These are phyloP conservation scores for Anticlea derivata DNA, from an alignment of 2,888 invertebrate species.

Conservation along the genomic window DNA sequence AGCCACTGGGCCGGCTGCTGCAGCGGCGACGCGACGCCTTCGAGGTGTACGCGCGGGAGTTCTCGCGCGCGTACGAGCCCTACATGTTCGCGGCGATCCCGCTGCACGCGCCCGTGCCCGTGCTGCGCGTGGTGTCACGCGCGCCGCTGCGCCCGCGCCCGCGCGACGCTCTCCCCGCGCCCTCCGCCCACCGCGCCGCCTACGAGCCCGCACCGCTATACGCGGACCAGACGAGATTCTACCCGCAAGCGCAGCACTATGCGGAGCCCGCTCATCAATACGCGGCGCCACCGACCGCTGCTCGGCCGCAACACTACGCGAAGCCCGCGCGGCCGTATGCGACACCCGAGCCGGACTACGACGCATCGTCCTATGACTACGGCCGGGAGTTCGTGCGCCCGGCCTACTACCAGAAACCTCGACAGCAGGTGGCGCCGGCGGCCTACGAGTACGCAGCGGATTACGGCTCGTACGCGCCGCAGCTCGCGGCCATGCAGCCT, in stretches of 20 bases:
- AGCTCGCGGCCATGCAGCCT: slow-evolving; percentile 9
- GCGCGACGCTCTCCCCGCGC: slow-evolving; percentile 13
- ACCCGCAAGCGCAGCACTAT: too few species aligned
- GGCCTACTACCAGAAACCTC: slow-evolving; percentile 2
- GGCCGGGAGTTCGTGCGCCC: background rate
- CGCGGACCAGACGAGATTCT: too few species aligned
- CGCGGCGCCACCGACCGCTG: background rate
- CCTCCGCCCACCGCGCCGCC: slow-evolving; percentile 29
- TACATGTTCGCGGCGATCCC: slow-evolving; percentile 65
- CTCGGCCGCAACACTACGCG: slow-evolving; percentile 10
- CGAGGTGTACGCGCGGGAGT: slow-evolving; percentile 50
- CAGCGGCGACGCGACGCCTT: slow-evolving; percentile 47
- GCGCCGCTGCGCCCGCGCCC: slow-evolving; percentile 38
- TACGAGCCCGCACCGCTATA: slow-evolving; percentile 26
- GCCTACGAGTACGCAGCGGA: slow-evolving; percentile 18
- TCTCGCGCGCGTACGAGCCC: slow-evolving; percentile 56
- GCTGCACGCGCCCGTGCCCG: slow-evolving; percentile 62
- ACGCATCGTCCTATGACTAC: background rate
- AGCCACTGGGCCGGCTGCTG: slow-evolving; percentile 44
- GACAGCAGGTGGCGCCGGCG: slow-evolving; percentile 6
- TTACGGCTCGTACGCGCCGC: slow-evolving; percentile 34
- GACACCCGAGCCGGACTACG: slow-evolving; percentile 17
- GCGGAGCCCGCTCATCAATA: slow-evolving; percentile 30
- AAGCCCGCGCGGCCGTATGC: slow-evolving; percentile 19
- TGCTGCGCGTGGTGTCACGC: slow-evolving; percentile 57